These are phyloP conservation scores for Drosophila pegasa DNA, from an alignment of 2,888 invertebrate genomes.

Conservation along the genomic window DNA sequence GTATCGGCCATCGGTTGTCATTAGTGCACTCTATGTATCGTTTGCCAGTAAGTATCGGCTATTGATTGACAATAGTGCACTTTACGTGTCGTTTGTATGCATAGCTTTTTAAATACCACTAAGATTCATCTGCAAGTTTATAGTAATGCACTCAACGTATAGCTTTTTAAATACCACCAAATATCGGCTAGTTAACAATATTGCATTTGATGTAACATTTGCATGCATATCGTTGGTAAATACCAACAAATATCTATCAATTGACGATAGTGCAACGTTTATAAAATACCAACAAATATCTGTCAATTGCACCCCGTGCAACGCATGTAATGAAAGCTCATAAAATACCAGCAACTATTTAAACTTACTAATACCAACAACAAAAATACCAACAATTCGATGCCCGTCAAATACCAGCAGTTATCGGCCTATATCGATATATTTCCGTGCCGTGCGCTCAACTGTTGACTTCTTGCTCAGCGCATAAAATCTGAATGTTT, in stretches of 20 bases:
- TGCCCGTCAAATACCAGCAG: not conserved
- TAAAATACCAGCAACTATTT: too few relatives aligned
- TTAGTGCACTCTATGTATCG: too few relatives aligned
- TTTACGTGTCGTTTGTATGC: too few relatives aligned
- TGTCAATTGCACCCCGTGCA: too few relatives aligned
- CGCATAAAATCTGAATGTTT: not conserved
- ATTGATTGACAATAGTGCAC: not conserved
- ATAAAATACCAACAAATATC: not conserved
- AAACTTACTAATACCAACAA: too few relatives aligned
- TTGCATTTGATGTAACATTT: too few relatives aligned
- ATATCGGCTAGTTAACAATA: not conserved
- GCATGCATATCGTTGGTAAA: too few relatives aligned
- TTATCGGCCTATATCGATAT: not conserved
- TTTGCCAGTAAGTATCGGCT: not conserved
- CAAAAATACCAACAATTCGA: not conserved
- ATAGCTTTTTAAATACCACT: not conserved
- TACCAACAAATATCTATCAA: not conserved
- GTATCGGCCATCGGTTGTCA: not conserved
- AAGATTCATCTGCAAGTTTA: too few relatives aligned
- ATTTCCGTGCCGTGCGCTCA: not conserved
- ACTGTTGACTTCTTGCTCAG: slow-evolving; percentile 2
- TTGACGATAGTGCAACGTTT: not conserved
- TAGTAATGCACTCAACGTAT: too few relatives aligned
- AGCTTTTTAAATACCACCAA: too few relatives aligned
- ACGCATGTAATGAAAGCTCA: too few relatives aligned